phyloP scores from a whole-genome alignment of 1,140 invertebrate genomes.

The Hypsibius dujardini region DNA sequence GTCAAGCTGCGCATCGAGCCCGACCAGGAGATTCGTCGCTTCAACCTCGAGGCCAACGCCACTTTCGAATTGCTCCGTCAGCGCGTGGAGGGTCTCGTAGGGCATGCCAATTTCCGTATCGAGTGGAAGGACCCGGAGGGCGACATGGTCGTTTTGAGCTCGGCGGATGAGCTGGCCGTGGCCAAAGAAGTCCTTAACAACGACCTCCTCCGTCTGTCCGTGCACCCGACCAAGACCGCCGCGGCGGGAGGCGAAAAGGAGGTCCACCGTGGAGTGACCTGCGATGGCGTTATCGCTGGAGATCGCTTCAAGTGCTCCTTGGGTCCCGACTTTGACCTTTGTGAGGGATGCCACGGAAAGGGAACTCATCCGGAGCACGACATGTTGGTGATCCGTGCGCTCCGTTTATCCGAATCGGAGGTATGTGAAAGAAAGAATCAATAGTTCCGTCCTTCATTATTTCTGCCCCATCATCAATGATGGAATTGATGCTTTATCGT shows the following conservation, averaged over 20 bases:
- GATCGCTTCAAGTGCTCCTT: conserved; percentile 67
- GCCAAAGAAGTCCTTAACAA: background rate
- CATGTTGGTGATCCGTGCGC: conserved; percentile 50
- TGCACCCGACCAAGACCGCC: conserved; percentile 5
- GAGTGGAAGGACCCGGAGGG: conserved; percentile 4
- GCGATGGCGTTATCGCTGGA: conserved; percentile 49
- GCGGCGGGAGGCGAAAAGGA: conserved; percentile 23
- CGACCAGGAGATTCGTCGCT: no score
- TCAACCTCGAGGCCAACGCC: no score
- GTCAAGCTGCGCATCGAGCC: no score
- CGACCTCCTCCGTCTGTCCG: background rate
- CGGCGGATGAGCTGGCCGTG: background rate
- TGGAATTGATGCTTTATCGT: no score
- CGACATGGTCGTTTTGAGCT: background rate
- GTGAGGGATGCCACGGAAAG: conserved; percentile 50
- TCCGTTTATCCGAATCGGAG: conserved; percentile 21
- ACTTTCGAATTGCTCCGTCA: no score
- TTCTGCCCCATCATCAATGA: no score
- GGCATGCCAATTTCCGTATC: no score
- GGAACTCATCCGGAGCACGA: conserved; percentile 54
- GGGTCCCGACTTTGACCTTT: conserved; percentile 67
- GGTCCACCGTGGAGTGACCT: conserved; percentile 47
- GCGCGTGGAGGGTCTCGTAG: no score
- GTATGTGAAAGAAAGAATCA: no score
- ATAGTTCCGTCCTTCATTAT: no score